Conservation (phyloP, 2,888 invertebrate genomes). For the Tiliacea aurago region DNA sequence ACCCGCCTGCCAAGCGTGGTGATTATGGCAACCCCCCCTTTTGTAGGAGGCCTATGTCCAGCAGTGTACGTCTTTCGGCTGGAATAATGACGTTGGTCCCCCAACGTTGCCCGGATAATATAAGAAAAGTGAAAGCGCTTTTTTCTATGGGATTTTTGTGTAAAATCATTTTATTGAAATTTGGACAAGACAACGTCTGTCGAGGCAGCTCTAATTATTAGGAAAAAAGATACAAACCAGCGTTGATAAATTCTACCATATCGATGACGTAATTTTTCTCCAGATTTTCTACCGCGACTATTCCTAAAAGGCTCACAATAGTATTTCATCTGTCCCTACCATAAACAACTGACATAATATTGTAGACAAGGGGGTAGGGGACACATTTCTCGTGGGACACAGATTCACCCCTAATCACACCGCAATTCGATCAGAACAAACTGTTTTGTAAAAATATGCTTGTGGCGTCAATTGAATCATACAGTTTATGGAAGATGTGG, state of each 20-base stretch:
- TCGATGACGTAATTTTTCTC: not conserved
- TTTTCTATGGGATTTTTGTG: not conserved
- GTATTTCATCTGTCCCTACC: not conserved
- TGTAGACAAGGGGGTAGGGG: not conserved
- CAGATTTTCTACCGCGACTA: not conserved
- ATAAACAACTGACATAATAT: conserved; percentile 6
- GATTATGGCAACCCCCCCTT: no score
- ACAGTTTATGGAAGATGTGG: not conserved
- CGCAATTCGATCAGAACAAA: conserved; percentile 7
- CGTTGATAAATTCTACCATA: not conserved
- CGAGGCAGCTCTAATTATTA: not conserved
- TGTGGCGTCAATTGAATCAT: not conserved
- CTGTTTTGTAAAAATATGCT: conserved; percentile 1
- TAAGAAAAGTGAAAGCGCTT: not conserved
- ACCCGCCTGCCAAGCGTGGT: no score
- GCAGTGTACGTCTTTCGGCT: no score
- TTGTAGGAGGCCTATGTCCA: no score
- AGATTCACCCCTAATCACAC: conserved; percentile 5
- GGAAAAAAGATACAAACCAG: not conserved
- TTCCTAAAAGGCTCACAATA: not conserved
- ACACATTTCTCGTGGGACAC: conserved; percentile 6
- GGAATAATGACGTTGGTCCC: no score
- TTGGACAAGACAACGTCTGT: not conserved
- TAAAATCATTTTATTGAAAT: not conserved
- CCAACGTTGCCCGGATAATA: not conserved